Evolutionary conservation across 37 sponge, comb jelly and placozoan genomes (phyloP).

Genomic region (Sycon ciliatum): DNA sequence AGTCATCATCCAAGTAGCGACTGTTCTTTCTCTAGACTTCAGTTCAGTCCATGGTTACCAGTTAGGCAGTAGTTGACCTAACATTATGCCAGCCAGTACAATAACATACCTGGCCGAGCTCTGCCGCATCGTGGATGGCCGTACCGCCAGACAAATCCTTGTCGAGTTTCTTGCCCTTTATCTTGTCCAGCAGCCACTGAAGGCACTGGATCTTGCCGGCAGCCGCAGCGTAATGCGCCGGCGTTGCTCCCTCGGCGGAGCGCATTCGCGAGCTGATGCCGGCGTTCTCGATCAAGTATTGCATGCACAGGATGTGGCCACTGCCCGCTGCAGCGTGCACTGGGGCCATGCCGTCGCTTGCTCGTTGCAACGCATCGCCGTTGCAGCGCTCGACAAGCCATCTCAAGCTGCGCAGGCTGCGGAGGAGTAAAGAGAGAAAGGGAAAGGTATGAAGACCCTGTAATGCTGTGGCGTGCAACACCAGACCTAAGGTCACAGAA

Average conservation of each 20-base stretch:
- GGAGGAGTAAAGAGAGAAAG: no score
- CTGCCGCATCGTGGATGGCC: slow-evolving; percentile 79
- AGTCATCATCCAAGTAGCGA: no score
- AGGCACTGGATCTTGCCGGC: slow-evolving; percentile 58
- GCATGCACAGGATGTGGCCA: slow-evolving; percentile 37
- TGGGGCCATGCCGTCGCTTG: slow-evolving; percentile 66
- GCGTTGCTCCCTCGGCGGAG: slow-evolving; percentile 73
- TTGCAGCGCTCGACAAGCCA: slow-evolving; percentile 42
- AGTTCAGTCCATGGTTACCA: no score
- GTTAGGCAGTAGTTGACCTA: no score
- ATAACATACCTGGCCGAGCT: slow-evolving; percentile 73
- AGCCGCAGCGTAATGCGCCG: slow-evolving; percentile 82
- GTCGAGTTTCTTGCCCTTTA: no score
- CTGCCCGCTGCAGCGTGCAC: slow-evolving; percentile 76
- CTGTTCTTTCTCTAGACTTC: no score
- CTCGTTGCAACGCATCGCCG: slow-evolving; percentile 25
- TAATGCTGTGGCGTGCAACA: no score
- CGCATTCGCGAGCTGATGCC: slow-evolving; percentile 11
- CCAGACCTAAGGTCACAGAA: no score
- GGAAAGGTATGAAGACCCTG: no score
- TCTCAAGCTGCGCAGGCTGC: slow-evolving; percentile 43
- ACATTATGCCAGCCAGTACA: no score
- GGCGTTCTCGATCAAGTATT: neutral
- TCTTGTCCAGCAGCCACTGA: neutral
- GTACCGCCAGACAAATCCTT: slow-evolving; percentile 42